phyloP scores from a whole-genome alignment of 2,888 invertebrate species.

The Dynastes maya region DNA sequence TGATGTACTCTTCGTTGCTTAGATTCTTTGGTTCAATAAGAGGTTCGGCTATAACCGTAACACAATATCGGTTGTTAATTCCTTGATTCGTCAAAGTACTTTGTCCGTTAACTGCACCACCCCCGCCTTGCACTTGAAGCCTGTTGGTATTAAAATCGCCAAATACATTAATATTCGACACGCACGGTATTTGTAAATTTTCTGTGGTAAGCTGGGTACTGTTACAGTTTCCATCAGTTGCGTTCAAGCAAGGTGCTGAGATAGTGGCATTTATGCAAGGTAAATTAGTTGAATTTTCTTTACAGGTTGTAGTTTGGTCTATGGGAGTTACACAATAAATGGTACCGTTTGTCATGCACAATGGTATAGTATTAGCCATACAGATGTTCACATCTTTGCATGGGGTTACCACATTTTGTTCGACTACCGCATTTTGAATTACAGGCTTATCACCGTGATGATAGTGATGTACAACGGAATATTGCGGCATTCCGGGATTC shows the following conservation, averaged over 20 bases:
- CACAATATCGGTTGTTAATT: constrained; percentile 54
- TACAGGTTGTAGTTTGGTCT: constrained; percentile 64
- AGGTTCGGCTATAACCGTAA: constrained; percentile 58
- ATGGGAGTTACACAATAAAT: constrained; percentile 67
- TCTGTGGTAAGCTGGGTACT: constrained; percentile 56
- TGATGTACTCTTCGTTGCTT: constrained; percentile 41
- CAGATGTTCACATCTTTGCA: constrained; percentile 67
- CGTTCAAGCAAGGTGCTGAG: constrained; percentile 63
- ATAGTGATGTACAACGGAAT: constrained; percentile 66
- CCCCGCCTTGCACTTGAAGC: constrained; percentile 31
- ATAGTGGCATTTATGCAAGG: constrained; percentile 64
- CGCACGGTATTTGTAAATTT: constrained; percentile 58
- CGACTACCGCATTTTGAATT: constrained; percentile 62
- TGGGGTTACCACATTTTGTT: constrained; percentile 64
- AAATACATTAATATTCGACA: constrained; percentile 55
- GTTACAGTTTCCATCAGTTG: constrained; percentile 62
- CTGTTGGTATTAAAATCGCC: constrained; percentile 52
- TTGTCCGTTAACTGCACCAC: constrained; percentile 11
- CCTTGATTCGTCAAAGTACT: constrained; percentile 35
- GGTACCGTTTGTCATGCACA: constrained; percentile 67
- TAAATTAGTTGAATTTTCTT: constrained; percentile 55
- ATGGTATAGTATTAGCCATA: constrained; percentile 65
- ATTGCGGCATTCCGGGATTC: constrained; percentile 58
- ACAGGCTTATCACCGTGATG: constrained; percentile 63
- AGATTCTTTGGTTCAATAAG: constrained; percentile 47